Percentiles rank a stretch among this genome's conserved stretches.
Conservation (phyloP, 2,888 invertebrate species). For the Zeuzera pyrina region DNA sequence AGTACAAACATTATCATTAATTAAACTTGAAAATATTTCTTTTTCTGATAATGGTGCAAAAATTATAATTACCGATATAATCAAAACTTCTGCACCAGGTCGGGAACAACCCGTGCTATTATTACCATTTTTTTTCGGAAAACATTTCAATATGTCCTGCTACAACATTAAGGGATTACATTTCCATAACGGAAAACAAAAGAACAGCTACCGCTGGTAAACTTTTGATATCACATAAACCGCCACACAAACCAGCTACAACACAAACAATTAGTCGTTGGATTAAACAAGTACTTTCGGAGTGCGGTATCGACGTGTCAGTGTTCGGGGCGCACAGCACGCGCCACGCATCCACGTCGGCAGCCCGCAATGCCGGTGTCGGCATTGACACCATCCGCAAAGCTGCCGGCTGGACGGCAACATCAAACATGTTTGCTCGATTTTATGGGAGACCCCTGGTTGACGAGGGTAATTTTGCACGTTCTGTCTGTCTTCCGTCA, state of each 20-base stretch:
- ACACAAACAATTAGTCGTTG: conserved; percentile 4
- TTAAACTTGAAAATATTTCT: no score
- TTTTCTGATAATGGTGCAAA: no score
- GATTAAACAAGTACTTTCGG: conserved; percentile 2
- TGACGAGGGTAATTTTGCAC: neutral
- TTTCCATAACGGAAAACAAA: no score
- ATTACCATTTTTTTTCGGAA: neutral
- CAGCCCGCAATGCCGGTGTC: neutral
- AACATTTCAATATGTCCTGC: neutral
- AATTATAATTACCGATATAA: no score
- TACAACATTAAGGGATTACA: neutral
- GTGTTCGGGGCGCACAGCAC: conserved; percentile 6
- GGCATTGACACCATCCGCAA: neutral
- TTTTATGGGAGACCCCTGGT: neutral
- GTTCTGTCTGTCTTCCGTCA: neutral
- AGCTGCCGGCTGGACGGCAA: no score
- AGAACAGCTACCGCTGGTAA: neutral
- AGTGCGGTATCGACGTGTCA: conserved; percentile 3
- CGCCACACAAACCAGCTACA: neutral
- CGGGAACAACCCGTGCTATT: no score
- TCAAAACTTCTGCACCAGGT: no score
- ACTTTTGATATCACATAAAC: neutral
- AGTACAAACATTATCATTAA: no score
- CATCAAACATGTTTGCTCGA: neutral
- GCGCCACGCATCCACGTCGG: conserved; percentile 4